These are phyloP conservation scores for Sisyra nigra DNA, from an alignment of 2,888 invertebrate genomes.

Conservation along the genomic window DNA sequence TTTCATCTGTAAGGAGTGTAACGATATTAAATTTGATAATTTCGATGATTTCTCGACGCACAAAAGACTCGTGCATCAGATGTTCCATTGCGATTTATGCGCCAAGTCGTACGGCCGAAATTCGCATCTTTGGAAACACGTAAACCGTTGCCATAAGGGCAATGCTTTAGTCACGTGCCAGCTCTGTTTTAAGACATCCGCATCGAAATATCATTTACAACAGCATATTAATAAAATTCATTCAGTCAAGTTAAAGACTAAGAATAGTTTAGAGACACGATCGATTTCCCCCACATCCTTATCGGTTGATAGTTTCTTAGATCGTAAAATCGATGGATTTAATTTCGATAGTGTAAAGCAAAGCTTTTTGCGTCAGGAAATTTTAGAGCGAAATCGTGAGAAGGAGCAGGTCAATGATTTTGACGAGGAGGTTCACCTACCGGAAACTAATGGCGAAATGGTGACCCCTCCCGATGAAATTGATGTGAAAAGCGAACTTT, in stretches of 20 bases:
- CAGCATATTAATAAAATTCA: slow-evolving; percentile 39
- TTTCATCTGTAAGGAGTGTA: slow-evolving; percentile 9
- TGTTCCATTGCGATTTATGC: slow-evolving; percentile 42
- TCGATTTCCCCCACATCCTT: background rate
- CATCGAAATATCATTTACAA: slow-evolving; percentile 36
- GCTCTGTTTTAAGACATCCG: slow-evolving; percentile 38
- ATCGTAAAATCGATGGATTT: slow-evolving; percentile 23
- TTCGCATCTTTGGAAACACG: slow-evolving; percentile 44
- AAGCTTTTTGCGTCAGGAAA: slow-evolving; percentile 22
- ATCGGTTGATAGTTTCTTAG: slow-evolving; percentile 19
- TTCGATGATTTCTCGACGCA: slow-evolving; percentile 36
- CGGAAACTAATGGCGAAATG: background rate
- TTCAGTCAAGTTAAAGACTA: slow-evolving; percentile 22
- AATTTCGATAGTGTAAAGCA: slow-evolving; percentile 23
- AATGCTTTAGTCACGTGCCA: slow-evolving; percentile 41
- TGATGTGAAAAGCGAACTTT: slow-evolving; percentile 24
- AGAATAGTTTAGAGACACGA: slow-evolving; percentile 10
- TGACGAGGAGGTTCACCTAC: background rate
- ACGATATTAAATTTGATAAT: slow-evolving; percentile 23
- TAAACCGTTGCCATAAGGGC: slow-evolving; percentile 31
- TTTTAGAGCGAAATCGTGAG: slow-evolving; percentile 14
- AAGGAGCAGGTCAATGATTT: slow-evolving; percentile 7
- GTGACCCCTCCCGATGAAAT: slow-evolving; percentile 23
- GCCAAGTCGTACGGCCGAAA: slow-evolving; percentile 41
- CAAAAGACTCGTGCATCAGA: slow-evolving; percentile 31